These are phyloP conservation scores for Plodia interpunctella DNA, from an alignment of 1,140 invertebrate species.

Conservation along the genomic window DNA sequence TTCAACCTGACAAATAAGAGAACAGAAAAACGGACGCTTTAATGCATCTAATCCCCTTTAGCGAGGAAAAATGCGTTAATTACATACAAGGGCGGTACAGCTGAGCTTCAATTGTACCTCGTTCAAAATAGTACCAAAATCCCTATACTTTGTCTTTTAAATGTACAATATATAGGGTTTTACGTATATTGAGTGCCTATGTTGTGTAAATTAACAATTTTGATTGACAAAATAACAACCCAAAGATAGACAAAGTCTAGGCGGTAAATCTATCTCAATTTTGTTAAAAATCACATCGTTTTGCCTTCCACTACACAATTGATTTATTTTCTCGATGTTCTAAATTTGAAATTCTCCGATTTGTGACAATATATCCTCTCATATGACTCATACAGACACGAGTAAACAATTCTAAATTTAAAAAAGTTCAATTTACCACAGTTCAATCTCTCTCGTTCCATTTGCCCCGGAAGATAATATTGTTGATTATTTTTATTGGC, in stretches of 20 bases:
- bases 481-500: conserved; percentile 32
- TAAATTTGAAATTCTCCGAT: too few species aligned
- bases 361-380: too few species aligned
- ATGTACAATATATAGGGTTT: too few species aligned
- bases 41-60: conserved; percentile 1
- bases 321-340: too few species aligned
- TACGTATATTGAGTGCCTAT: too few species aligned
- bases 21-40: background rate
- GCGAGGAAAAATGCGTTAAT: conserved; percentile 6
- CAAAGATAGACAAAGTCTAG: too few species aligned
- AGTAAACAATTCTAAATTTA: background rate
- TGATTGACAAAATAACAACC: too few species aligned
- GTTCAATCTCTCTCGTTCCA: background rate
- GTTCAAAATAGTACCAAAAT: background rate
- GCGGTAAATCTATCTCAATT: too few species aligned
- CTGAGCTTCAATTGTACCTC: background rate
- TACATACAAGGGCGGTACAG: conserved; percentile 4
- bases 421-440: background rate
- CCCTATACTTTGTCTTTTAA: too few species aligned
- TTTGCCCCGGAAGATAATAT: background rate
- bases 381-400: background rate
- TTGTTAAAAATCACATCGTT: too few species aligned
- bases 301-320: too few species aligned
- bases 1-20: conserved; percentile 1
- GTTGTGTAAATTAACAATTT: too few species aligned